A percentile compares a stretch with the other conserved stretches of the same genome.
These are phyloP conservation scores for Dendrolimus pini DNA, from an alignment of 2,888 invertebrate genomes.

Conservation along the genomic window DNA sequence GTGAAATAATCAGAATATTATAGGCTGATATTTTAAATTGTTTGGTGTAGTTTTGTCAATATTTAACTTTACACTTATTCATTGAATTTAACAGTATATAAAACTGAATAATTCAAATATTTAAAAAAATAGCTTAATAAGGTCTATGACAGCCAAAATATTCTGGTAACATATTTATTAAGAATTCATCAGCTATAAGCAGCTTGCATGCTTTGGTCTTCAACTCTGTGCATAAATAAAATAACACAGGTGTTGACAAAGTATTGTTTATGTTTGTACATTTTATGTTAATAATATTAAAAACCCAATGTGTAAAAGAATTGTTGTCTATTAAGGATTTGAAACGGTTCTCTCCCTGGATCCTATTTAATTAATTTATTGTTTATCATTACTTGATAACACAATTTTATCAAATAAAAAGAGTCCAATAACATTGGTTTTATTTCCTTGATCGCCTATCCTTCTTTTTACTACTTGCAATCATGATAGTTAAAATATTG, in stretches of 20 bases:
- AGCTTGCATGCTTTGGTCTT: background rate
- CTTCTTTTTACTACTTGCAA: too few relatives aligned
- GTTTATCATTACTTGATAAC: slow-evolving; percentile 71
- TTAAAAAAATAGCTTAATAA: too few relatives aligned
- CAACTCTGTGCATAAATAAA: slow-evolving; percentile 50
- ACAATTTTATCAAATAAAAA: slow-evolving; percentile 70
- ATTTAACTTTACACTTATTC: too few relatives aligned
- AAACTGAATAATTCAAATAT: too few relatives aligned
- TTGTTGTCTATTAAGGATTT: slow-evolving; percentile 54
- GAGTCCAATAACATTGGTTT: slow-evolving; percentile 28
- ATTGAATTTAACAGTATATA: too few relatives aligned
- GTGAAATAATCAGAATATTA: too few relatives aligned
- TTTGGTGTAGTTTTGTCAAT: too few relatives aligned
- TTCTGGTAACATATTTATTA: too few relatives aligned
- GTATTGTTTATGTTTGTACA: slow-evolving; percentile 68
- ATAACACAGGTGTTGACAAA: slow-evolving; percentile 57
- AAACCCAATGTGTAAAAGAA: slow-evolving; percentile 35
- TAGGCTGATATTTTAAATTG: too few relatives aligned
- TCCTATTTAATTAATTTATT: slow-evolving; percentile 70
- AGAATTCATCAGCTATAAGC: background rate
- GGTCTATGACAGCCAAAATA: too few relatives aligned
- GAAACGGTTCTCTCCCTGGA: slow-evolving; percentile 50
- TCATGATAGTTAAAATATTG: too few relatives aligned
- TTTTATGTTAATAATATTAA: slow-evolving; percentile 62
- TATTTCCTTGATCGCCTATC: background rate